These are phyloP conservation scores for Hyla sarda DNA, from an alignment of 2,113 vertebrate species.

Conservation along the genomic window DNA sequence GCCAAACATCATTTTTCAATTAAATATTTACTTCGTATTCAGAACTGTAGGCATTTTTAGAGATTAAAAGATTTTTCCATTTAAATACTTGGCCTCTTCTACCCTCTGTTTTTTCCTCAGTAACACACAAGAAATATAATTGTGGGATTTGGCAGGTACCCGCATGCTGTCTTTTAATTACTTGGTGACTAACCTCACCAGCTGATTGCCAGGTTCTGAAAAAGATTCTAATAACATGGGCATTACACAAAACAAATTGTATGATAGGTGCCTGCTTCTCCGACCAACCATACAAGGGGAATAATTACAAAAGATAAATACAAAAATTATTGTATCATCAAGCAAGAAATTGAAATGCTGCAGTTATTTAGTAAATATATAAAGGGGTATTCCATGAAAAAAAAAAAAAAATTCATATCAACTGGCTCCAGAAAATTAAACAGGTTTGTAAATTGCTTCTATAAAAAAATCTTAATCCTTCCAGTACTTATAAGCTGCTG, in stretches of 20 bases:
- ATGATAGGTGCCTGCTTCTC: slow-evolving; percentile 63
- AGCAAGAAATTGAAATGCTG: neutral
- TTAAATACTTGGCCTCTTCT: slow-evolving; percentile 53
- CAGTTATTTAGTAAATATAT: neutral
- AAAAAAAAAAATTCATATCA: no score
- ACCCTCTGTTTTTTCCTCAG: slow-evolving; percentile 52
- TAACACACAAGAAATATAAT: slow-evolving; percentile 62
- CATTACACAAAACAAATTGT: slow-evolving; percentile 70
- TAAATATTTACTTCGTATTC: slow-evolving; percentile 51
- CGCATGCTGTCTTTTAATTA: slow-evolving; percentile 86
- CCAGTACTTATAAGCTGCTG: no score
- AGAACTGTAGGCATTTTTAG: slow-evolving; percentile 49
- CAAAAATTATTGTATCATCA: neutral
- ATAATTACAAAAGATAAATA: neutral
- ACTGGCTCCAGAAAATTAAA: no score
- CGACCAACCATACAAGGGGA: neutral
- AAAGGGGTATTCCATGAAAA: neutral
- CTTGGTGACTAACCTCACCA: slow-evolving; percentile 70
- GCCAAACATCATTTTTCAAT: slow-evolving; percentile 56
- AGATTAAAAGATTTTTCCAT: slow-evolving; percentile 57
- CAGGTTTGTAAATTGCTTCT: no score
- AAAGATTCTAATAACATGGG: slow-evolving; percentile 78
- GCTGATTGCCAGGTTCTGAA: slow-evolving; percentile 76
- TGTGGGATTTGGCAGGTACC: slow-evolving; percentile 77
- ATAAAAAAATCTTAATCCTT: no score